Conservation (phyloP, 2,797 vertebrate species). For the Megaceryle alcyon region DNA sequence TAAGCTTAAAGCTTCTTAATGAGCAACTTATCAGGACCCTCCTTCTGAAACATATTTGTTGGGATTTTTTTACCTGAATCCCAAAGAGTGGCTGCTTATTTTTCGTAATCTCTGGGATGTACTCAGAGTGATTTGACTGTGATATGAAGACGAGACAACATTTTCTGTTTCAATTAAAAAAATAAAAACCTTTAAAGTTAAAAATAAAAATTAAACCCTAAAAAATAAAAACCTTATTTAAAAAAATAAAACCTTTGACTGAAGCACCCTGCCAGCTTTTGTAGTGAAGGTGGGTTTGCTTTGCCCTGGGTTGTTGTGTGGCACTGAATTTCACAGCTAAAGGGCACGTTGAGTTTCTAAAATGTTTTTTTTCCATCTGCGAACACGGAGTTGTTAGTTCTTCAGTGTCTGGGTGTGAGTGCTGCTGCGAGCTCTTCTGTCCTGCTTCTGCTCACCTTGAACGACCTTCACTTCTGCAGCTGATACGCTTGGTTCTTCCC, state of each 20-base stretch:
- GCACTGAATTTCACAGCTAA: neutral
- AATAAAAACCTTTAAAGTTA: neutral
- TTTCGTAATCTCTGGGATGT: neutral
- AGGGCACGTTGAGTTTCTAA: neutral
- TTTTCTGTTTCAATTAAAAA: neutral
- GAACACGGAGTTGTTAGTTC: neutral
- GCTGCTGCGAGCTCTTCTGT: neutral
- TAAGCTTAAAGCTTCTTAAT: neutral
- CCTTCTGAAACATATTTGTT: neutral
- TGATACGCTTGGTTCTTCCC: neutral
- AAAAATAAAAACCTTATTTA: too few species aligned
- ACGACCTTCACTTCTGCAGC: neutral
- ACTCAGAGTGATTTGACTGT: neutral
- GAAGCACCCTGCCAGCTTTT: neutral
- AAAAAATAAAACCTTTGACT: neutral
- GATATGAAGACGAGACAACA: neutral
- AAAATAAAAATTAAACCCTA: too few species aligned
- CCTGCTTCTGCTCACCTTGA: conserved; percentile 13
- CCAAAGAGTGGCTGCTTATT: neutral
- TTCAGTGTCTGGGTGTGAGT: neutral
- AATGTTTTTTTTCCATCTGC: neutral
- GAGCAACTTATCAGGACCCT: neutral
- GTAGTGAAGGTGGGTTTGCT: neutral
- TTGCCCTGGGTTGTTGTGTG: neutral
- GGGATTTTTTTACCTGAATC: neutral